Percentiles rank a stretch among this genome's conserved stretches.
Evolutionary conservation across 1,140 invertebrate species (phyloP).

Genomic region (Coenobita brevimanus): DNA sequence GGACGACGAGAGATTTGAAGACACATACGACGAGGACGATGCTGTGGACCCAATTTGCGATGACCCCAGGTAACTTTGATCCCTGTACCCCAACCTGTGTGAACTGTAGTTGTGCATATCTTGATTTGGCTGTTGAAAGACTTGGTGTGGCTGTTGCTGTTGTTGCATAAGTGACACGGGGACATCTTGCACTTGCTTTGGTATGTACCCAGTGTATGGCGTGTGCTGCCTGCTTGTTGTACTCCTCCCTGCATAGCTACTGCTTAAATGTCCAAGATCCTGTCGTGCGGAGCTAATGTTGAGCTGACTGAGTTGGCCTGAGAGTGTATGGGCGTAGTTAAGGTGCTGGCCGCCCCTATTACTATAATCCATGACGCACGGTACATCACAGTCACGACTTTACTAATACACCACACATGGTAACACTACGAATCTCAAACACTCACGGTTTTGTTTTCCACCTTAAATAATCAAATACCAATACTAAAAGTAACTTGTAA

Average conservation of each 20-base stretch:
- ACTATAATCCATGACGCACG: constrained; percentile 23
- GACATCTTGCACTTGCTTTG: background rate
- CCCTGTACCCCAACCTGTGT: no score
- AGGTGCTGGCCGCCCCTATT: constrained; percentile 47
- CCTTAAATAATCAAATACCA: no score
- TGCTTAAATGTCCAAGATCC: background rate
- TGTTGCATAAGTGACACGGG: background rate
- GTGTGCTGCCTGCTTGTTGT: background rate
- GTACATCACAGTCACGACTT: no score
- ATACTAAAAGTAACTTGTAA: no score
- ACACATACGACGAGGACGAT: background rate
- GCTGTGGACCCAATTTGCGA: background rate
- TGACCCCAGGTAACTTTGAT: background rate
- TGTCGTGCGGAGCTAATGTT: constrained; percentile 16
- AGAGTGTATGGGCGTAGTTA: constrained; percentile 35
- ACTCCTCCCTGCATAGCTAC: background rate
- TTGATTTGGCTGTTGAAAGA: no score
- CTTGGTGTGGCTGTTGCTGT: no score
- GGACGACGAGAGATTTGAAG: background rate
- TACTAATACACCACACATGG: no score
- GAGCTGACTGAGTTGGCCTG: constrained; percentile 37
- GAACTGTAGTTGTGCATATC: no score
- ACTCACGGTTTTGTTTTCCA: no score
- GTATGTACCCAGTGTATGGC: background rate
- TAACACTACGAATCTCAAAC: no score